Evolutionary conservation across 2,797 vertebrate species (phyloP), one percentile per base, ranked within the genome.

Genomic region (Neostethus bicornis): DNA sequence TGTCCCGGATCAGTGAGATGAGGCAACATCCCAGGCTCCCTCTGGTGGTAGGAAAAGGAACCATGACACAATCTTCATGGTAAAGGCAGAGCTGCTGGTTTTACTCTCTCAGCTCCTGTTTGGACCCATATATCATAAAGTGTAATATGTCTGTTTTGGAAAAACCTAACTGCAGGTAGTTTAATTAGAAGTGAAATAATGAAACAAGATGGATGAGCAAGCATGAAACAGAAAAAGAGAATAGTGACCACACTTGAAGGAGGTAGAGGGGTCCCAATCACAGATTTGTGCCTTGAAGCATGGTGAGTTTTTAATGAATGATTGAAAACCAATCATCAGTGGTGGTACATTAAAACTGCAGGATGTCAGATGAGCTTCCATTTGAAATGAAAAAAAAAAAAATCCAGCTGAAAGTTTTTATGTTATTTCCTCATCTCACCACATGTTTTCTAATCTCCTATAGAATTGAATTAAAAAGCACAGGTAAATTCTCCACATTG

Each of bases 301-400:
- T 86, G 75, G 78, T 84, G 76, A 71, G 75, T 89, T 90, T 92
- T 92, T 91, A 92, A 91, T 91, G 87, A 91, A 87, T 87, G 87
- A 91, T 87, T 91, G 90, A 88, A 91, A 90, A 89, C 79, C 89
- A 91, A 91, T 93, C 91, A 91, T 87, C 80, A 84, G 87, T 80
- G 84, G 73, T 61, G 73, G 53, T 68, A 73, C 85, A 87, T 87
- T 89, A 88, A 88, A 85, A 81, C 80, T 77, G 69, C 77, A 80
- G 73, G 66, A 80, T 70, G 62, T 74, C 59, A 66, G 66, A 63
- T 91, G 88, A 90, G 89, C 89, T 91, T 92, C 89, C 63, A 70
- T 66, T 80, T 76, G 74, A 81, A 83, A 39, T 53, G 65, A 61
- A 32, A 87, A 84, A 88, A 90, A 91, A 86, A 56, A 71, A 86